Percentiles rank a stretch among this genome's conserved stretches.
phyloP scores from a whole-genome alignment of 2,113 vertebrate species.

The Pitta sordida region DNA sequence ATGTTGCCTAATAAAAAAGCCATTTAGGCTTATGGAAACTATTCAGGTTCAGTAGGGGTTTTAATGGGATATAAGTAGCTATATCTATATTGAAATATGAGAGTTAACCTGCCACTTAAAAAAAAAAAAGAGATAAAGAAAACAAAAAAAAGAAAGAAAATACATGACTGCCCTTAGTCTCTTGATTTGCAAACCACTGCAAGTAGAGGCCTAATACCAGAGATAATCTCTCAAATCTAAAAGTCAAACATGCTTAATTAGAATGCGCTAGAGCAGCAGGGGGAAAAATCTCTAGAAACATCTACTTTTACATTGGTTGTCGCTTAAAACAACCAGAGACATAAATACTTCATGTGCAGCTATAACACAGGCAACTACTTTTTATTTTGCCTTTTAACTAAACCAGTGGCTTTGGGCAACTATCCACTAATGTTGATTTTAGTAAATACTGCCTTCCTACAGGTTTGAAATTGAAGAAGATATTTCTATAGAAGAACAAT shows the following conservation, averaged over 20 bases:
- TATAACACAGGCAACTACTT: neutral
- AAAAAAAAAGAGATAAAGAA: neutral
- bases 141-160: too few relatives aligned
- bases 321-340: neutral
- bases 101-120: neutral
- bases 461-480: neutral
- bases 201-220: neutral
- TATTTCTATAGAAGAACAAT: neutral
- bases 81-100: neutral
- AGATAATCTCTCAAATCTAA: slow-evolving; percentile 21
- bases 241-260: slow-evolving; percentile 16
- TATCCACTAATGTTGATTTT: neutral
- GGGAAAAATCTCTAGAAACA: neutral
- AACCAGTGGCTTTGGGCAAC: neutral
- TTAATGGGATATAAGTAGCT: neutral
- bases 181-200: neutral
- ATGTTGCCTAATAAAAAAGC: neutral
- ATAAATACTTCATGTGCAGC: neutral
- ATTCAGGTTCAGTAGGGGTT: neutral
- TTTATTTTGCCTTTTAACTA: slow-evolving; percentile 5
- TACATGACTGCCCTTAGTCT: neutral
- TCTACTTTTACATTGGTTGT: neutral
- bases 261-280: neutral
- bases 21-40: neutral
- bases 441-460: neutral